Evolutionary conservation across 1,140 invertebrate genomes (phyloP).

Genomic region (Lucilia sericata): DNA sequence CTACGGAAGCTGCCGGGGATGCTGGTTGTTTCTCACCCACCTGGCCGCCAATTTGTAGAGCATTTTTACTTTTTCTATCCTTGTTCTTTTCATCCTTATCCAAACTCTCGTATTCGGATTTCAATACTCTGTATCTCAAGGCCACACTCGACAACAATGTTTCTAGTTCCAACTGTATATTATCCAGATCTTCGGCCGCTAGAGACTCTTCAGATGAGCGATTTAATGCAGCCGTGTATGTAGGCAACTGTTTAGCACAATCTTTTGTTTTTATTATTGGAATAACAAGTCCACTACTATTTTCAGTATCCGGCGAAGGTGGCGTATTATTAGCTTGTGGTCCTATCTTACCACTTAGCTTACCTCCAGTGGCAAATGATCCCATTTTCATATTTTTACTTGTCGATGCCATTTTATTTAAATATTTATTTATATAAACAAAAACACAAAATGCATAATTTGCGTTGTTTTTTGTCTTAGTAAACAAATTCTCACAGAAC

Average conservation of each 20-base stretch:
- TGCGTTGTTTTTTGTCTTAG: not conserved
- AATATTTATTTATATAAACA: not conserved
- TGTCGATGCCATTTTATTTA: not conserved
- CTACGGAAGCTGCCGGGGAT: constrained; percentile 50
- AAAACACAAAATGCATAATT: not conserved
- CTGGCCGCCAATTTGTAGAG: constrained; percentile 58
- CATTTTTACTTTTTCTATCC: constrained; percentile 71
- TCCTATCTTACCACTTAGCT: constrained; percentile 41
- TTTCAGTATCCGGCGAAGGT: constrained; percentile 46
- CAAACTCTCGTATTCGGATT: constrained; percentile 80
- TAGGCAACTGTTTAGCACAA: constrained; percentile 71
- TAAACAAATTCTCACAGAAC: not conserved
- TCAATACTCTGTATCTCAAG: constrained; percentile 79
- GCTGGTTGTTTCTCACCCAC: constrained; percentile 62
- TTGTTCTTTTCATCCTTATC: constrained; percentile 76
- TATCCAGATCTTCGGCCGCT: constrained; percentile 86
- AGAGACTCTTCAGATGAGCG: constrained; percentile 75
- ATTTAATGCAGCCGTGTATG: constrained; percentile 72
- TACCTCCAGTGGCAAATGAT: constrained; percentile 33
- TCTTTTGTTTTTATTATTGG: constrained; percentile 68
- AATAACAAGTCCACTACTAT: constrained; percentile 64
- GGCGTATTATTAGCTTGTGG: constrained; percentile 36
- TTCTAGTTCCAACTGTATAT: constrained; percentile 89
- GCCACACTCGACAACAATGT: constrained; percentile 84
- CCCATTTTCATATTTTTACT: constrained; percentile 13